Evolutionary conservation across 2,888 invertebrate genomes (phyloP).

Genomic region (Shargacucullia verbasci): DNA sequence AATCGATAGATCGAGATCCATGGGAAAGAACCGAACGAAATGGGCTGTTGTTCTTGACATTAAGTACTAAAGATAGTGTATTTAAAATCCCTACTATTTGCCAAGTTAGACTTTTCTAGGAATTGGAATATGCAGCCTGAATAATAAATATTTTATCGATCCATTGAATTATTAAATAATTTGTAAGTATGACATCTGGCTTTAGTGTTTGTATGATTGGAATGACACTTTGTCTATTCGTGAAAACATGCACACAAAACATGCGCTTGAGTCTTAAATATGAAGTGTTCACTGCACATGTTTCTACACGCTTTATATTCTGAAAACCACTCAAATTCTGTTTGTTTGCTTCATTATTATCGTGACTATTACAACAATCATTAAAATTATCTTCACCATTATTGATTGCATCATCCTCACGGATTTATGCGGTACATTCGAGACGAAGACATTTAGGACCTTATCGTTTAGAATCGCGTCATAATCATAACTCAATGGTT

Average conservation of each 20-base stretch:
- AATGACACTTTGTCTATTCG: constrained; percentile 37
- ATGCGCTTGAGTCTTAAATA: constrained; percentile 37
- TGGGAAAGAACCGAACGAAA: constrained; percentile 43
- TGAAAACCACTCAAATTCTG: constrained; percentile 24
- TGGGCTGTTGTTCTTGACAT: constrained; percentile 18
- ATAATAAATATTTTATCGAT: constrained; percentile 6
- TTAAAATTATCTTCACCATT: constrained; percentile 32
- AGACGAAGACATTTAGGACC: constrained; percentile 27
- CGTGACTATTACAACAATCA: constrained; percentile 30
- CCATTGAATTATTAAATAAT: constrained; percentile 15
- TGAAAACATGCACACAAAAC: constrained; percentile 38
- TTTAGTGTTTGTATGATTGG: constrained; percentile 24
- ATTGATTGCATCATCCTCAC: constrained; percentile 24
- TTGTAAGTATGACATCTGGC: constrained; percentile 34
- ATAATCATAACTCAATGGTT: constrained; percentile 11
- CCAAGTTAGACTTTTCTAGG: not conserved
- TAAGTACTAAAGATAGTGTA: constrained; percentile 1
- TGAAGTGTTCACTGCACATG: constrained; percentile 43
- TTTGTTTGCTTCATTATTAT: constrained; percentile 48
- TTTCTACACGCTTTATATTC: constrained; percentile 18
- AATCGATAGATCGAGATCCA: constrained; percentile 34
- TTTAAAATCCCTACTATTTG: too few species aligned
- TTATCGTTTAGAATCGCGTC: too few species aligned
- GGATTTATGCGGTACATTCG: constrained; percentile 28
- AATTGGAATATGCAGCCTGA: not conserved